Conservation (phyloP, 2,113 vertebrate species). For the Rhinichthys klamathensis region DNA sequence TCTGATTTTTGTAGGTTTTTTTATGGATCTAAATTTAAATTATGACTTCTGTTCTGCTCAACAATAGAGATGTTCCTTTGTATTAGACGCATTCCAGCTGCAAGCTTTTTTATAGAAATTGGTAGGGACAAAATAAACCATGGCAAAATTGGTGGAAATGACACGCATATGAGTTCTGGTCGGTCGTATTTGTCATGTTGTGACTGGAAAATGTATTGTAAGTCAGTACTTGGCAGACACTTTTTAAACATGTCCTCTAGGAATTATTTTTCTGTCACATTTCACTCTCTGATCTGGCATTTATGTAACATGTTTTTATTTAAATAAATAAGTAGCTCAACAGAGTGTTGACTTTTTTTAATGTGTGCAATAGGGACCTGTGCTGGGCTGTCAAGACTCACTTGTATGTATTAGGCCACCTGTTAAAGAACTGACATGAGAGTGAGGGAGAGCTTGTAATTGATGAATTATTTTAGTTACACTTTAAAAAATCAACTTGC, state of each 20-base stretch:
- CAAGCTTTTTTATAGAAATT: neutral
- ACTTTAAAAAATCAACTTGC: neutral
- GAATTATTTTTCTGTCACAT: slow-evolving; percentile 1
- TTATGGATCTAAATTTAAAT: neutral
- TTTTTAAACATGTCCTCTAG: neutral
- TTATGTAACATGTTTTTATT: slow-evolving; percentile 32
- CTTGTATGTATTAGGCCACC: neutral
- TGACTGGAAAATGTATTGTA: neutral
- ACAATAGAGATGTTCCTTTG: neutral
- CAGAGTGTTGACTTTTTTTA: slow-evolving; percentile 39
- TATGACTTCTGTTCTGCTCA: too few relatives aligned
- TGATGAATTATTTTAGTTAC: neutral
- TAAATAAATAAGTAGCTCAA: slow-evolving; percentile 37
- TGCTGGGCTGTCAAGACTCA: neutral
- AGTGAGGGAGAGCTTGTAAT: neutral
- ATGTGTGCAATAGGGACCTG: slow-evolving; percentile 10
- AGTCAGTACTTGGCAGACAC: neutral
- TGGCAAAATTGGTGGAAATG: neutral
- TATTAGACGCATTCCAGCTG: neutral
- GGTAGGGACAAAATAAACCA: neutral
- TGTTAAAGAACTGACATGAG: neutral
- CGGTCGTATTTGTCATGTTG: neutral
- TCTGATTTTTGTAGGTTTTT: neutral
- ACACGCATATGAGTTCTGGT: neutral
- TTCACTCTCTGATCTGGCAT: neutral